These are phyloP conservation scores for Hirundo rustica DNA, from an alignment of 2,797 vertebrate genomes.

Conservation along the genomic window DNA sequence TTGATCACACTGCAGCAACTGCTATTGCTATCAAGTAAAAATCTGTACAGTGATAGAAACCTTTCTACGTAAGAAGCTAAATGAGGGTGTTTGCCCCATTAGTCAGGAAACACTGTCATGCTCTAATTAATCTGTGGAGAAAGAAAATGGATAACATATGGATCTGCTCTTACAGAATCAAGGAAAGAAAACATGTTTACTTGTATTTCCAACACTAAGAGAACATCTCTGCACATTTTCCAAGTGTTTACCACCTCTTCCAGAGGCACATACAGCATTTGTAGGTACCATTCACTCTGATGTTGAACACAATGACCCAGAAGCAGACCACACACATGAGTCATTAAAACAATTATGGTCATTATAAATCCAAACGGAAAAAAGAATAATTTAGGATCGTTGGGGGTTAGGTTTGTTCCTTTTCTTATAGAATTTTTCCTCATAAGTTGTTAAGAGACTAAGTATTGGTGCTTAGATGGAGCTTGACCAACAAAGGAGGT, in stretches of 20 bases:
- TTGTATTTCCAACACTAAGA: background rate
- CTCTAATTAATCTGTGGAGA: conserved; percentile 47
- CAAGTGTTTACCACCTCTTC: background rate
- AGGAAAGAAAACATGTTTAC: background rate
- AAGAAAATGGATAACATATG: conserved; percentile 42
- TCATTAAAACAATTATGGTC: background rate
- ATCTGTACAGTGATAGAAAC: background rate
- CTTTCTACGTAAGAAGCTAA: conserved; percentile 1
- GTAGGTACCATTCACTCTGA: background rate
- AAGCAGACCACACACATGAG: background rate
- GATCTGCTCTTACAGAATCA: background rate
- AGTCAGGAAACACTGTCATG: conserved; percentile 34
- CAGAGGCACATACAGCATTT: background rate
- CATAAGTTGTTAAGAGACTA: too few relatives aligned
- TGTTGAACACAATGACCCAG: background rate
- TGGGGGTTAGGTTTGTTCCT: too few relatives aligned
- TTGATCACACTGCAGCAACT: background rate
- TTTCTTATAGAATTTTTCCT: too few relatives aligned
- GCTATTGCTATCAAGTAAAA: background rate
- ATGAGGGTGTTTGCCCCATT: conserved; percentile 37
- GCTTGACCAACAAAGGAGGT: too few relatives aligned
- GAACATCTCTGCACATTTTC: background rate
- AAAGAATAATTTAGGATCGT: background rate
- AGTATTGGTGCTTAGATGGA: too few relatives aligned
- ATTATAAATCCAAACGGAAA: background rate